Percentiles rank a stretch among this genome's conserved stretches.
phyloP scores from a whole-genome alignment of 2,113 vertebrate genomes.

The Notothenia rossii region DNA sequence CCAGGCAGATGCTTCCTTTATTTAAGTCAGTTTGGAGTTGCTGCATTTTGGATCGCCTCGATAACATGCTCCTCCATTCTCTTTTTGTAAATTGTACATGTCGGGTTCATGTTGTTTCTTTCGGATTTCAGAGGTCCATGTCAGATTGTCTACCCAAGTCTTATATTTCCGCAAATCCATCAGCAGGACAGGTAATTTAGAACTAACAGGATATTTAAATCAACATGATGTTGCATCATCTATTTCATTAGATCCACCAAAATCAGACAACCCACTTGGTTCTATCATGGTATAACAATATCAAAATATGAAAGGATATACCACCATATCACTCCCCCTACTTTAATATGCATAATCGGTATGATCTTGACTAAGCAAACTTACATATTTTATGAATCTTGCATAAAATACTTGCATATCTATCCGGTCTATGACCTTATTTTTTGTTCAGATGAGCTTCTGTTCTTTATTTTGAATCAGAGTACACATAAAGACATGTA shows the following conservation, averaged over 20 bases:
- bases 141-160: no score
- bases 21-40: neutral
- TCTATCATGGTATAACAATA: neutral
- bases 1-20: neutral
- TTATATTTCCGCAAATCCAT: neutral
- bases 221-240: neutral
- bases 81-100: neutral
- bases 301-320: neutral
- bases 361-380: constrained; percentile 5
- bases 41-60: neutral
- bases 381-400: constrained; percentile 14
- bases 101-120: neutral
- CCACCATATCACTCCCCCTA: neutral
- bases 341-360: neutral
- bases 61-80: neutral
- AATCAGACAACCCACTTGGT: neutral
- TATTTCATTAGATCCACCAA: neutral
- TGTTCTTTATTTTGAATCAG: neutral
- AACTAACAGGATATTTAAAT: neutral
- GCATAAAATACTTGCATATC: constrained; percentile 15
- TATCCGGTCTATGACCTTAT: constrained; percentile 10
- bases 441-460: constrained; percentile 11
- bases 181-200: neutral
- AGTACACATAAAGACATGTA: neutral
- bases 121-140: neutral